These are phyloP conservation scores for Pygoscelis adeliae DNA, from an alignment of 2,113 vertebrate species.

Conservation along the genomic window DNA sequence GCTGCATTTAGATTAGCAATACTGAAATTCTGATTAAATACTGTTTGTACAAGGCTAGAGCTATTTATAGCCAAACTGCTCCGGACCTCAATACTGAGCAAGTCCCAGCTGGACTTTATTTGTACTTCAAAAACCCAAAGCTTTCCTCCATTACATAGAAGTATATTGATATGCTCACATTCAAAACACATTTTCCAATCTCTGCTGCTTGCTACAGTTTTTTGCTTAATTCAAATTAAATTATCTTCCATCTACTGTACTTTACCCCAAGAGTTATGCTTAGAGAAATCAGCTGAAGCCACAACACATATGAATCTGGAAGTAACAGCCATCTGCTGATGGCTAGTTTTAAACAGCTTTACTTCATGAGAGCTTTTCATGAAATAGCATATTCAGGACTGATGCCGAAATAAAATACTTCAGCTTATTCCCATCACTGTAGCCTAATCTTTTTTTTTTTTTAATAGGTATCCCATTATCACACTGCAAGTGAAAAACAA, in stretches of 20 bases:
- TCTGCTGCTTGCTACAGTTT: neutral
- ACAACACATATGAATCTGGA: neutral
- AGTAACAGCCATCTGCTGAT: neutral
- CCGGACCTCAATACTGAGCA: neutral
- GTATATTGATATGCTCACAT: neutral
- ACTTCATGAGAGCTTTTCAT: neutral
- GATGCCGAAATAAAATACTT: neutral
- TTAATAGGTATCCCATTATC: neutral
- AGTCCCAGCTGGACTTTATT: neutral
- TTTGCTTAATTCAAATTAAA: neutral
- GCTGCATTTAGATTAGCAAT: neutral
- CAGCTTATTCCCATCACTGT: neutral
- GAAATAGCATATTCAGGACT: neutral
- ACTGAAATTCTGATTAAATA: neutral
- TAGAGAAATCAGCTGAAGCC: neutral
- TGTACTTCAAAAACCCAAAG: neutral
- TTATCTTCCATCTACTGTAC: neutral
- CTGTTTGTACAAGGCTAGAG: neutral
- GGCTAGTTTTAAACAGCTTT: neutral
- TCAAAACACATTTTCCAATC: neutral
- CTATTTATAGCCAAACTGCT: neutral
- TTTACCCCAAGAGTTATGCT: neutral
- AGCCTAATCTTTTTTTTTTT: neutral
- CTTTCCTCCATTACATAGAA: neutral
- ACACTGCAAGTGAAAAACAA: neutral